Evolutionary conservation across 1,140 invertebrate species (phyloP).

Genomic region (Leptopilina clavipes): DNA sequence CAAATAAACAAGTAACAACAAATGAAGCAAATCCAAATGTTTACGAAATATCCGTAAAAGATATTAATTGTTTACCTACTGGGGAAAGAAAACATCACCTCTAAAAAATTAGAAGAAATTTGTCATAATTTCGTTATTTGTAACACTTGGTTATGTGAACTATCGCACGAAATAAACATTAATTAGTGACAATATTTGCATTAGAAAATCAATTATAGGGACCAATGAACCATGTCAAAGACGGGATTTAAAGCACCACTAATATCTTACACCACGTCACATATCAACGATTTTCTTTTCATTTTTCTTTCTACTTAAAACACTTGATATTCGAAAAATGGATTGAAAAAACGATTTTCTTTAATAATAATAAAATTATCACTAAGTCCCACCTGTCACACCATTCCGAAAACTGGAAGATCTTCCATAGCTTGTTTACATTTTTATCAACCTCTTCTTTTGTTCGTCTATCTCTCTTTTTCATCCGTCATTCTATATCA

Average conservation of each 20-base stretch:
- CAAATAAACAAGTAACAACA: no score
- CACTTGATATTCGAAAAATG: constrained; percentile 29
- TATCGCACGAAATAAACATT: no score
- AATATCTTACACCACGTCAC: constrained; percentile 1
- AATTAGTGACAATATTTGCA: not conserved
- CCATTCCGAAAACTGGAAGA: not conserved
- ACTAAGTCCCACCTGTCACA: not conserved
- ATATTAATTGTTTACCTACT: no score
- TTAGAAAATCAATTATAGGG: not conserved
- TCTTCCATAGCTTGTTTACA: not conserved
- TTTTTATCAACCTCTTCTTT: constrained; percentile 19
- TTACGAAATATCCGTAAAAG: no score
- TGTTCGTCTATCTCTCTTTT: not conserved
- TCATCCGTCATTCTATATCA: not conserved
- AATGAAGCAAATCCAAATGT: no score
- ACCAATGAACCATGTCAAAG: constrained; percentile 1
- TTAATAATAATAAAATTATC: not conserved
- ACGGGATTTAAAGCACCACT: constrained; percentile 11
- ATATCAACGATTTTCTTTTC: not conserved
- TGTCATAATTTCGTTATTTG: no score
- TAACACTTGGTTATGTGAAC: no score
- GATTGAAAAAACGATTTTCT: not conserved
- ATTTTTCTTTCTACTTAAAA: not conserved
- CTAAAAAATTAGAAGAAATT: no score
- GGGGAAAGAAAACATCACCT: no score